Percentiles rank a stretch among this genome's conserved stretches.
Evolutionary conservation across 1,140 invertebrate species (phyloP).

Genomic region (Drosophila rufa): DNA sequence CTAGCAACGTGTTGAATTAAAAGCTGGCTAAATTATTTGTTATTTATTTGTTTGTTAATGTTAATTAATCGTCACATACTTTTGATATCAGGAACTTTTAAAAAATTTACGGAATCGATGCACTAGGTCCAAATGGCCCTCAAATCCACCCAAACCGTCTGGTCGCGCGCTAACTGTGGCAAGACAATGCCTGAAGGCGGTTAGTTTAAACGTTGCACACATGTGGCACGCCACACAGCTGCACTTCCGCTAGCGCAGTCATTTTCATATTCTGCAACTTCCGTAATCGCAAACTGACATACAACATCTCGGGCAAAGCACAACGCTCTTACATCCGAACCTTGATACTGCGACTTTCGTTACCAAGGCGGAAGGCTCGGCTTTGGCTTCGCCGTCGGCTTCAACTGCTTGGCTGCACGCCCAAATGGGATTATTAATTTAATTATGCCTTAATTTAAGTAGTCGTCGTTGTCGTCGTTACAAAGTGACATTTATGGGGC

Average conservation of each 20-base stretch:
- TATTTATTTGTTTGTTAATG: no score
- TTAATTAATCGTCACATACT: no score
- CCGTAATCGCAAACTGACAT: constrained; percentile 46
- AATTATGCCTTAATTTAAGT: constrained; percentile 84
- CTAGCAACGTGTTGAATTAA: no score
- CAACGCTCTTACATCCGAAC: constrained; percentile 5
- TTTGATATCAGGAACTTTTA: no score
- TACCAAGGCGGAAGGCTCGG: constrained; percentile 5
- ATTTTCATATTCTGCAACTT: constrained; percentile 83
- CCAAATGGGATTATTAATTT: constrained; percentile 84
- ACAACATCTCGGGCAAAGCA: constrained; percentile 2
- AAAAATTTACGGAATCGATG: background rate
- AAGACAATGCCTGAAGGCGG: constrained; percentile 60
- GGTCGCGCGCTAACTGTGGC: constrained; percentile 53
- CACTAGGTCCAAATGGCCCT: background rate
- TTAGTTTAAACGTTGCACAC: constrained; percentile 55
- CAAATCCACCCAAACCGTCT: constrained; percentile 36
- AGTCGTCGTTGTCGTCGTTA: constrained; percentile 68
- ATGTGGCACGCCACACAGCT: constrained; percentile 82
- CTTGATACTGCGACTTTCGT: background rate
- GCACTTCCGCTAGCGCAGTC: constrained; percentile 83
- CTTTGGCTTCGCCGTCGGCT: constrained; percentile 2
- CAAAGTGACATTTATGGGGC: constrained; percentile 71
- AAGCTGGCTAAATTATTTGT: no score
- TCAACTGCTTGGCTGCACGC: constrained; percentile 60